Percentiles rank a stretch among this genome's conserved stretches.
These are phyloP conservation scores for Ceratosolen fusciceps DNA, from an alignment of 1,140 invertebrate species.

Conservation along the genomic window DNA sequence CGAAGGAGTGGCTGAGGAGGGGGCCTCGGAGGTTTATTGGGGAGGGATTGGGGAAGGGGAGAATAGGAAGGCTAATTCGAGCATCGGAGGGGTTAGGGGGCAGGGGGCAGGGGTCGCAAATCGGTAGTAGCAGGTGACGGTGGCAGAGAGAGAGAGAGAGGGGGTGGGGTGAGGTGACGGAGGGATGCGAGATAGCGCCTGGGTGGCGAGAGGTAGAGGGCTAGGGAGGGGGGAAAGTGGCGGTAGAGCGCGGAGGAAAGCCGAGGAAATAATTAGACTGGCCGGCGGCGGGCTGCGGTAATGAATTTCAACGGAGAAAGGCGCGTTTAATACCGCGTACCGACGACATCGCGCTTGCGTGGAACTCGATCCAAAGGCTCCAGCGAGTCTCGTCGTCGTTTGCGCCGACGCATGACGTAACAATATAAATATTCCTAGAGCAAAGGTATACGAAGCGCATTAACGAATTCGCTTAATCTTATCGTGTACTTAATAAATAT, in stretches of 20 bases:
- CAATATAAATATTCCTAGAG: conserved; percentile 61
- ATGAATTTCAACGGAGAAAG: conserved; percentile 42
- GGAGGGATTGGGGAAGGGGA: too few species aligned
- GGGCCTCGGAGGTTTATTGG: too few species aligned
- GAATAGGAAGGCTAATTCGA: too few species aligned
- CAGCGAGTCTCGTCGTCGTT: conserved; percentile 49
- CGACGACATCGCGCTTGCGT: too few species aligned
- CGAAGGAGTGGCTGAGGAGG: too few species aligned
- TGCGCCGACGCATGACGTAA: conserved; percentile 59
- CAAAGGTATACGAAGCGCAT: conserved; percentile 51
- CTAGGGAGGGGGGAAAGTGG: neutral
- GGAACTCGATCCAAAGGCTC: conserved; percentile 14
- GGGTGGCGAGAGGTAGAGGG: neutral
- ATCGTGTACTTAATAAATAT: conserved; percentile 67
- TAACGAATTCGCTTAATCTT: conserved; percentile 67
- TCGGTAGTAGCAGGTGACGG: neutral
- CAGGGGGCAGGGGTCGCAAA: too few species aligned
- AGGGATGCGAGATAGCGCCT: too few species aligned
- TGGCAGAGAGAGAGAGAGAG: neutral
- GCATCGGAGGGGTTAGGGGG: too few species aligned
- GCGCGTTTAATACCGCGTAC: conserved; percentile 10
- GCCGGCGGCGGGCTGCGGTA: neutral
- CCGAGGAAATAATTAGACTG: conserved; percentile 25
- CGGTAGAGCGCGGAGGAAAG: neutral
- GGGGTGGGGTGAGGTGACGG: neutral